A percentile compares a stretch with the other conserved stretches of the same genome.
These are phyloP conservation scores for Trichogramma dendrolimi DNA, from an alignment of 2,888 invertebrate genomes.

Conservation along the genomic window DNA sequence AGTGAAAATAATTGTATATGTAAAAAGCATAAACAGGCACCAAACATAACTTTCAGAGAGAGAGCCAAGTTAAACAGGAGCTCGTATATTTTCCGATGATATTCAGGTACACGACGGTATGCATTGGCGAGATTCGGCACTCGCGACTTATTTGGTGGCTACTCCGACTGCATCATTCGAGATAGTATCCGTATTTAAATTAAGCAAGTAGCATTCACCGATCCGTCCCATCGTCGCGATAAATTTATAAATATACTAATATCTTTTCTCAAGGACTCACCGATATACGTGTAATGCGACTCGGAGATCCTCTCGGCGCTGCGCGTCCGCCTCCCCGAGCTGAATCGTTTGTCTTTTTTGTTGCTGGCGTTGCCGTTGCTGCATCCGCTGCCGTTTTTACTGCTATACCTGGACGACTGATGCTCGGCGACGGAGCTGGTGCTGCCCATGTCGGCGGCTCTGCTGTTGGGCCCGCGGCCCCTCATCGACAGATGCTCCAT, in stretches of 20 bases:
- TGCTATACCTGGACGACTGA: neutral
- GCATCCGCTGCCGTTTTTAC: neutral
- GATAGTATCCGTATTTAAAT: too few species aligned
- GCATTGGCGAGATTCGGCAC: too few species aligned
- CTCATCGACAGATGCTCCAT: conserved; percentile 27
- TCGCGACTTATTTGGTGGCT: too few species aligned
- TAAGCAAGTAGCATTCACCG: too few species aligned
- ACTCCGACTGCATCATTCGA: too few species aligned
- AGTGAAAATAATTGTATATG: too few species aligned
- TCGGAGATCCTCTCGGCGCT: conserved; percentile 46
- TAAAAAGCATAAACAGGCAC: too few species aligned
- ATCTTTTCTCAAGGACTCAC: conserved; percentile 32
- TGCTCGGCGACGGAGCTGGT: conserved; percentile 40
- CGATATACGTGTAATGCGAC: conserved; percentile 49
- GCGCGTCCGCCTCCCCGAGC: conserved; percentile 44
- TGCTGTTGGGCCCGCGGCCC: conserved; percentile 34
- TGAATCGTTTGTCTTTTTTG: conserved; percentile 42
- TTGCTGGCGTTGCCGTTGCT: conserved; percentile 33
- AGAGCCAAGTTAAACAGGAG: too few species aligned
- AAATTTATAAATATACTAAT: neutral
- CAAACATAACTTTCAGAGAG: too few species aligned
- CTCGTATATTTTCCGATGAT: too few species aligned
- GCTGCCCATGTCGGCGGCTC: conserved; percentile 39
- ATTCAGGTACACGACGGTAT: too few species aligned
- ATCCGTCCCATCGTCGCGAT: too few species aligned